Evolutionary conservation across 2,888 invertebrate genomes (phyloP), one percentile per base, ranked within the genome.

Genomic region (Epiblema foenella): DNA sequence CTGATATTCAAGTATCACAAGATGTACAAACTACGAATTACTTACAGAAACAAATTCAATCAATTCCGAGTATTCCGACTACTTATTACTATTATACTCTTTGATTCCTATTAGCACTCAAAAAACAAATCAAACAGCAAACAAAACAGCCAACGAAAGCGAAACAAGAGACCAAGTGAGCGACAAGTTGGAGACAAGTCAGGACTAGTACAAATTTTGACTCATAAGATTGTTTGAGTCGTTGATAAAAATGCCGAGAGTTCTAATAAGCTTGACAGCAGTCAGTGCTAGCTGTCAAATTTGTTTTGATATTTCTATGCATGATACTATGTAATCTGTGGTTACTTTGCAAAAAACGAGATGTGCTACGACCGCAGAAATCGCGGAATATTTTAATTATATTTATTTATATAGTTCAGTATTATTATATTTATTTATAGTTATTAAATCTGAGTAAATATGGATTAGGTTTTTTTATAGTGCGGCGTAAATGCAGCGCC

Each of bases 121-220:
- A 10, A 39, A 39, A 1, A 39, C n/a, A 10, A 18, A 39, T 4
- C 20, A 39, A 20, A 2, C 12, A 10, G 37, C 15, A 57, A 24
- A 1, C 8, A 8, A 63, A 37, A 49, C 7, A 7, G 17, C 11
- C 8, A 52, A 29, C 12, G 20, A 46, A 12, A n/a, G 20, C 18
- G 10, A 42, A 42, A 15, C 42, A 42, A 15, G 15, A 42, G 15
- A 42, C 5, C n/a, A n/a, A n/a, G n/a, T n/a, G n/a, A n/a, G n/a
- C n/a, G n/a, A n/a, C n/a, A n/a, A n/a, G n/a, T n/a, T n/a, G n/a
- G 2, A 46, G 39, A 18, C 69, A 60, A 65, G 69, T 70, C 15
- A 12, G 46, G 39, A 70, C 70, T 70, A 33, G 69, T 57, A 2
- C 8, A 9, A 24, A 29, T 58, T 15, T 29, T 49, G 24, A 15